A percentile compares a stretch with the other conserved stretches of the same genome.
These are phyloP conservation scores for Sebastes glaucus DNA, from an alignment of 2,797 vertebrate genomes.

Conservation along the genomic window DNA sequence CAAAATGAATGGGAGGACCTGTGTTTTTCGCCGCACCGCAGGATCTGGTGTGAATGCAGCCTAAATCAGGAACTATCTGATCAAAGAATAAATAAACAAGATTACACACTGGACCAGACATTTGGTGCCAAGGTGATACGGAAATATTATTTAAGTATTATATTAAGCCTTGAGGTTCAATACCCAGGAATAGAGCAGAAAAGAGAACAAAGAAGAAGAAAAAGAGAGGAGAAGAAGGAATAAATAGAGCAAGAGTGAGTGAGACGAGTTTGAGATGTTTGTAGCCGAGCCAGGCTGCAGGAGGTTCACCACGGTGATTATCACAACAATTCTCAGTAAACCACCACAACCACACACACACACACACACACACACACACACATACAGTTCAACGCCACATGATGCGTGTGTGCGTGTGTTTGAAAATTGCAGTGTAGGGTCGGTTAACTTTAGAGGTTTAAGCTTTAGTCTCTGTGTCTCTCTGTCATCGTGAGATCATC, in stretches of 20 bases:
- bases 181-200: not conserved
- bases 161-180: not conserved
- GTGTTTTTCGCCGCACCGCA: no score
- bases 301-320: conserved; percentile 43
- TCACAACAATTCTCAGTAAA: conserved; percentile 8
- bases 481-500: conserved; percentile 12
- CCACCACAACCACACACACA: not conserved
- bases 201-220: not conserved
- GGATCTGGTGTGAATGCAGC: no score
- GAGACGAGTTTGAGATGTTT: conserved; percentile 14
- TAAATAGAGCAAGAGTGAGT: not conserved
- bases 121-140: not conserved
- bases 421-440: not conserved
- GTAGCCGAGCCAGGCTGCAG: conserved; percentile 45
- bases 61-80: no score
- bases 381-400: not conserved
- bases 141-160: no score
- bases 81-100: not conserved
- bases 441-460: not conserved
- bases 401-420: not conserved
- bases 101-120: not conserved
- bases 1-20: no score
- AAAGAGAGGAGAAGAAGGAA: not conserved
- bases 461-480: not conserved
- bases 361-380: conserved; percentile 4